Evolutionary conservation across 2,113 vertebrate species (phyloP), one percentile per base, ranked within the genome.

Genomic region (Willisornis vidua): DNA sequence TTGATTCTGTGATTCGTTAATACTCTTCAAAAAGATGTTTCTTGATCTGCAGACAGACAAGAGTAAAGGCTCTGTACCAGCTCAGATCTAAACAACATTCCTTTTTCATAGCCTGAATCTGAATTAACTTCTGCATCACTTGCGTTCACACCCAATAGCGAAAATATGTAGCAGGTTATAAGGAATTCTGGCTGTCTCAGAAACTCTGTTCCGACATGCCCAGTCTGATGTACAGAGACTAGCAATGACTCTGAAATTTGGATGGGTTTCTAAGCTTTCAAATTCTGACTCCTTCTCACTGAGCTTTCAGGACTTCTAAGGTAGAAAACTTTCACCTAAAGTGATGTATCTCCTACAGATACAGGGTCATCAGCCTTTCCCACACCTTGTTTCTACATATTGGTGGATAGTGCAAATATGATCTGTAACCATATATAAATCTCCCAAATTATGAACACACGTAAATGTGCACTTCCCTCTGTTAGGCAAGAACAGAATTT

Each of bases 291-390:
- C 3, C 20, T 85, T 74, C 15, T 51, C 39, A 57, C 28, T 58
- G 8, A 6, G 1, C 11, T 57, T 23, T 20, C 5, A 54, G n/a
- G 6, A 61, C 35, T 7, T 3, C 5, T 37, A 10, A 6, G 6
- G 24, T 14, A 85, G 61, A 79, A 82, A 82, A 59, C 5, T 7
- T 63, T 15, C 9, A 41, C 10, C 11, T 58, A 46, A 86, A 71
- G 3, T 63, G 35, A 41, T 1, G 4, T 28, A 58, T 49, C n/a
- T 59, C 25, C 39, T 78, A 29, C 6, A 81, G 12, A 35, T 33
- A 9, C 24, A 41, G 71, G 10, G 11, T 4, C 6, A 84, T 49
- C 23, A 73, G 28, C 8, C 10, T 68, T 80, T 90, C 9, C 19
- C 6, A 10, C 48, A 57, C 1, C 13, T 39, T 80, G 6, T 77